These are phyloP conservation scores for Dicrostonyx torquatus DNA, from an alignment of 2,797 vertebrate genomes.

Conservation along the genomic window DNA sequence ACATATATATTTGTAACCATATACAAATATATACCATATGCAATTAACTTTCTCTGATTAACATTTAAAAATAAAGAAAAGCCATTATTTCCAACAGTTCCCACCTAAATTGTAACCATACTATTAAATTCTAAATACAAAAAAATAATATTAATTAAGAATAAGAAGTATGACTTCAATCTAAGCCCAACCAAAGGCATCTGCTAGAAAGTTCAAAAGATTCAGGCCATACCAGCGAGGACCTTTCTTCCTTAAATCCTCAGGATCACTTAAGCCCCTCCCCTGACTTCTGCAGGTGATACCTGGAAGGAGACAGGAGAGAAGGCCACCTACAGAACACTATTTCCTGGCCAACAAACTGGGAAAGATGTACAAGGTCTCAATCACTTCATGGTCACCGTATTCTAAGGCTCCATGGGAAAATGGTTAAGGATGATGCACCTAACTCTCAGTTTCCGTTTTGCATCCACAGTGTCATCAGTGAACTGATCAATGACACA, in stretches of 20 bases:
- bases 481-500: not conserved
- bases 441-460: not conserved
- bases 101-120: not conserved
- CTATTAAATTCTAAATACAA: not conserved
- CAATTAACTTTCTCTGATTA: not conserved
- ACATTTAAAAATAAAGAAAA: conserved; percentile 30
- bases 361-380: not conserved
- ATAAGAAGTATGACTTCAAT: not conserved
- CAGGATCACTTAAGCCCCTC: not conserved
- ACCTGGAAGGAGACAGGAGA: not conserved
- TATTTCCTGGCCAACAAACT: not conserved
- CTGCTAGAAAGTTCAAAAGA: not conserved
- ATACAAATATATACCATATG: not conserved
- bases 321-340: not conserved
- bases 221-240: not conserved
- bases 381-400: not conserved
- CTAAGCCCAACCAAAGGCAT: not conserved
- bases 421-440: not conserved
- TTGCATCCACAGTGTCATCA: not conserved
- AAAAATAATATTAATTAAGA: not conserved
- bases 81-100: not conserved
- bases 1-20: not conserved
- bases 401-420: not conserved
- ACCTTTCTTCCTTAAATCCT: not conserved
- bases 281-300: not conserved